Evolutionary conservation across 2,113 vertebrate species (phyloP), one percentile per base, ranked within the genome.

Genomic region (Pan paniscus): DNA sequence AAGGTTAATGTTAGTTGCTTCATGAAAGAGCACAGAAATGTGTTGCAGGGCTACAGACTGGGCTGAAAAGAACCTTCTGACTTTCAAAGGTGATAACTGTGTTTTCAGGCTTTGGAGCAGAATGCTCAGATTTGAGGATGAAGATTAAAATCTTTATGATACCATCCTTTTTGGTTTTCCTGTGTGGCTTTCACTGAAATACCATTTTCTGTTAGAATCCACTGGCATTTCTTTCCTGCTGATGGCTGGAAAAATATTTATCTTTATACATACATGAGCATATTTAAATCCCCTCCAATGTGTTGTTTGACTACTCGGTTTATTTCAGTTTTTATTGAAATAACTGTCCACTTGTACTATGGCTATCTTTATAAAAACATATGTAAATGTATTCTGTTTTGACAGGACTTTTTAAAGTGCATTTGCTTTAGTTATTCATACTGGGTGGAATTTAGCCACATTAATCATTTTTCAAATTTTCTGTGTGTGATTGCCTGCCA

Each of bases 401-500:
- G 4, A 48, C 46, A 13, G 46, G 5, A 6, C 13, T 76, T 52
- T 50, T 27, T 32, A 27, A 93, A 72, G 89, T 80, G 9, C 16
- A 88, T 84, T 92, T 80, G 32, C 61, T 76, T 87, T 86, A 70
- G 30, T 10, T 95, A 43, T n/a, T 50, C 11, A 35, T 43, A 40
- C 8, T 23, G 23, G 38, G 67, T 48, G 46, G n/a, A 93, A 81
- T 89, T 89, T n/a, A 91, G 23, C 35, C 27, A 86, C 23, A 84
- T 90, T 73, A 76, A 94, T 93, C 67, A 79, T 57, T 73, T 75
- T 59, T 70, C 46, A 80, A 86, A 89, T 16, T 57, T 90, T 68
- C 73, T 91, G n/a, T 93, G 78, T 96, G 79, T 97, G 81, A 78
- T n/a, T 67, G 68, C 55, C 64, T 76, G 32, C 32, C 70, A 4